phyloP scores from a whole-genome alignment of 2,888 invertebrate genomes.

The Oligia strigilis region DNA sequence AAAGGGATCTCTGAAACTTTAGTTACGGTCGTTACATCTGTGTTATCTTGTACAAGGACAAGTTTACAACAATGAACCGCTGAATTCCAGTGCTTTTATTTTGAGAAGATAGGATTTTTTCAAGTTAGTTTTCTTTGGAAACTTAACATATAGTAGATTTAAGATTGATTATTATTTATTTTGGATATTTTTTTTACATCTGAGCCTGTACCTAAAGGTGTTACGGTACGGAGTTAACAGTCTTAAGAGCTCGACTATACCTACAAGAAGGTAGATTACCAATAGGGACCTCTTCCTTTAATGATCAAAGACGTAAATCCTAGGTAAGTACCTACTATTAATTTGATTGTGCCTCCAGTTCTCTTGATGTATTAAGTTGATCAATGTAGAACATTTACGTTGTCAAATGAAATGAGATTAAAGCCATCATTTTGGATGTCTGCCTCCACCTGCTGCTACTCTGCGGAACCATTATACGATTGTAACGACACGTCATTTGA shows the following conservation, averaged over 20 bases:
- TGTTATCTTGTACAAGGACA: conserved; percentile 39
- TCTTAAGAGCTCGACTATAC: too few relatives aligned
- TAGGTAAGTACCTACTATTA: conserved; percentile 2
- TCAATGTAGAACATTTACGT: conserved; percentile 24
- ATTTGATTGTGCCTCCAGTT: background rate
- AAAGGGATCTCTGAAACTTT: conserved; percentile 4
- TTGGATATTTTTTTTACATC: background rate
- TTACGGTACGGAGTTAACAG: too few relatives aligned
- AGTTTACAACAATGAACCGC: conserved; percentile 35
- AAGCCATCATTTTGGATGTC: conserved; percentile 39
- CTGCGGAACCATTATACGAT: conserved; percentile 42
- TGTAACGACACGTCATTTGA: conserved; percentile 55
- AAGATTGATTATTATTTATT: background rate
- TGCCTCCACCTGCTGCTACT: conserved; percentile 35
- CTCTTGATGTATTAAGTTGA: background rate
- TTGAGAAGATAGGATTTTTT: background rate
- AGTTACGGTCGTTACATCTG: conserved; percentile 27
- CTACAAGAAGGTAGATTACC: background rate
- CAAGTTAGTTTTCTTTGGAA: background rate
- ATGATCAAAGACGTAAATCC: background rate
- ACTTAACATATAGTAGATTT: too few relatives aligned
- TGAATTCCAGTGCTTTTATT: background rate
- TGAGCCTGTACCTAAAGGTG: background rate
- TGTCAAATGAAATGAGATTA: conserved; percentile 53
- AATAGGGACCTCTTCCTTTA: background rate